Evolutionary conservation across 1,140 invertebrate genomes (phyloP), one percentile per base, ranked within the genome.

Genomic region (Lepidurus arcticus): DNA sequence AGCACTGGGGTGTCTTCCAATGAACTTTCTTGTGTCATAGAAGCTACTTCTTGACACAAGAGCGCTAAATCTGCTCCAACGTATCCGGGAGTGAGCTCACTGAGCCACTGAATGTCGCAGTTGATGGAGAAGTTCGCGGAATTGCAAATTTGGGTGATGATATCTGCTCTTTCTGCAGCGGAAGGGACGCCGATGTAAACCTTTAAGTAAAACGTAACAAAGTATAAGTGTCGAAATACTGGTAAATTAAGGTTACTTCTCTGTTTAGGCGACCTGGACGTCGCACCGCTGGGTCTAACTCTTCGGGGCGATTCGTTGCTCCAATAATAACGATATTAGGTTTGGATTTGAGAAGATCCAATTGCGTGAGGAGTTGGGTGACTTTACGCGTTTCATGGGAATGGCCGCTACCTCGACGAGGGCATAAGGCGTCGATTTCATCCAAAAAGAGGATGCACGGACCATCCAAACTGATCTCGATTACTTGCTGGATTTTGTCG

Each of bases 11-110:
- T 42, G 16, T 1, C 1, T 16, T 74, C 34, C 4, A 16, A 1
- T 74, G 26, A 78, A 73, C 42, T 75, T 79, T 78, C 77, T 21
- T 78, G 10, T 0, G 76, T 73, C 73, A 81, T 80, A 79, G 81
- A 81, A 21, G 78, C 79, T 73, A 86, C 84, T 80, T 86, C 83
- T 73, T 85, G 81, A 81, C 83, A 85, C 26, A 89, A 78, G 9
- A 83, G 80, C 21, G 82, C 80, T 13, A 88, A 81, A 82, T 89
- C 88, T 74, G 85, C 85, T n/a, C 84, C 85, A 75, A 87, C 84
- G 83, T 86, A 88, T 26, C 87, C 88, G 26, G 86, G 85, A 4
- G 87, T 88, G 73, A 82, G 79, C 44, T 81, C 80, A 42, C 83
- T 84, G 24, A 89, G 78, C 74, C 75, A 79, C 76, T 84, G 77